A percentile compares a stretch with the other conserved stretches of the same genome.
These are phyloP conservation scores for Parnassius apollo DNA, from an alignment of 2,888 invertebrate species.

Conservation along the genomic window DNA sequence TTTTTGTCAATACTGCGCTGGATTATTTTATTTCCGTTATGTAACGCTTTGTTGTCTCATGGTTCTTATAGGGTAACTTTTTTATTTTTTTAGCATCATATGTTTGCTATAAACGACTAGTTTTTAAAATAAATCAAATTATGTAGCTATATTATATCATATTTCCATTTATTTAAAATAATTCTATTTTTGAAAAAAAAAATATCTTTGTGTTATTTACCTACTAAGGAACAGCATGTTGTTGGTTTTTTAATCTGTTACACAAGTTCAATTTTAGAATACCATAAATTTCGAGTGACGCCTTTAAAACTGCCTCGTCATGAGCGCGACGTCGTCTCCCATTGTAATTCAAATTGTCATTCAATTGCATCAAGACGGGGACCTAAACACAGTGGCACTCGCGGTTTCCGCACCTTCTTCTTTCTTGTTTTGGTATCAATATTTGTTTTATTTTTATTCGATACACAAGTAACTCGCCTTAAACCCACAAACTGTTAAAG, in stretches of 20 bases:
- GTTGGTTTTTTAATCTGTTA: constrained; percentile 4
- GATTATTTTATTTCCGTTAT: constrained; percentile 80
- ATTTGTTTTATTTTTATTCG: no score
- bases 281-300: constrained; percentile 51
- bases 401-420: constrained; percentile 69
- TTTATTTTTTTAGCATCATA: constrained; percentile 27
- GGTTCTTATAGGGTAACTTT: constrained; percentile 45
- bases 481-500: neutral
- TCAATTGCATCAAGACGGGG: constrained; percentile 61
- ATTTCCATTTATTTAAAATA: neutral
- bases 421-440: constrained; percentile 13
- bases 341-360: constrained; percentile 77
- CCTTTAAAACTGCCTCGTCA: constrained; percentile 60
- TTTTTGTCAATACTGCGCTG: constrained; percentile 68
- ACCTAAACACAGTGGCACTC: constrained; percentile 69
- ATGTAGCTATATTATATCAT: neutral
- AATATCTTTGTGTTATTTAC: constrained; percentile 10
- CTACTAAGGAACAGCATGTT: constrained; percentile 7
- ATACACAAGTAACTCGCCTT: no score
- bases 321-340: constrained; percentile 63
- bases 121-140: neutral
- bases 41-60: constrained; percentile 59
- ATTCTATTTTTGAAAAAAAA: neutral
- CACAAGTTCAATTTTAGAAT: constrained; percentile 41
- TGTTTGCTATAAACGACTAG: no score